Conservation (phyloP, 92 coral and sea anemone species). For the Porites cylindrica region DNA sequence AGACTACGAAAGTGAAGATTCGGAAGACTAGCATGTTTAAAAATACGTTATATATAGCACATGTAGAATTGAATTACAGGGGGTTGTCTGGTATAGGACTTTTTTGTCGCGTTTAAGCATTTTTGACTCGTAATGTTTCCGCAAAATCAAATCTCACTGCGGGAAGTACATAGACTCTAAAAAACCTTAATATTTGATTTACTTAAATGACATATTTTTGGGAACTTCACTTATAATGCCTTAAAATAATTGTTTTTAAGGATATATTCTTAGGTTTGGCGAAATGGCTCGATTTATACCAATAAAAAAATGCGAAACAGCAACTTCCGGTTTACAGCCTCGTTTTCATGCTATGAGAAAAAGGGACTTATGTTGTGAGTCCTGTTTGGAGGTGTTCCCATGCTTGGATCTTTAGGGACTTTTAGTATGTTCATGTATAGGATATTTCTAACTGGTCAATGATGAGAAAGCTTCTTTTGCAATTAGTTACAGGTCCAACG, state of each 20-base stretch:
- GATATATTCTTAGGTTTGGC: background rate
- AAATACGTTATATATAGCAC: background rate
- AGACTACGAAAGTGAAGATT: slow-evolving; percentile 24
- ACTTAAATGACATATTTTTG: background rate
- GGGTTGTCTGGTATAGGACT: background rate
- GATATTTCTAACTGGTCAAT: no score
- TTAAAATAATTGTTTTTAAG: background rate
- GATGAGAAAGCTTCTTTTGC: no score
- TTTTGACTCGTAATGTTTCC: background rate
- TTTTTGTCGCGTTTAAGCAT: background rate
- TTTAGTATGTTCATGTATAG: no score
- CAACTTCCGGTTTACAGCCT: no score
- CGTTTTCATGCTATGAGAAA: no score
- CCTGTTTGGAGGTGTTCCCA: no score
- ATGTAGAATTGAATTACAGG: no score
- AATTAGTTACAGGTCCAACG: no score
- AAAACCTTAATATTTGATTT: background rate
- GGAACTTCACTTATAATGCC: background rate
- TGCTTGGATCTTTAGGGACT: no score
- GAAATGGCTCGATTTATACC: background rate
- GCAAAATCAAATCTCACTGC: background rate
- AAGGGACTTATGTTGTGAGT: no score
- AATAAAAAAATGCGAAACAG: no score
- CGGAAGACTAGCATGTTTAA: slow-evolving; percentile 7
- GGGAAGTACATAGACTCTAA: no score